Evolutionary conservation across 2,888 invertebrate genomes (phyloP).

Genomic region (Lissonota sp.): DNA sequence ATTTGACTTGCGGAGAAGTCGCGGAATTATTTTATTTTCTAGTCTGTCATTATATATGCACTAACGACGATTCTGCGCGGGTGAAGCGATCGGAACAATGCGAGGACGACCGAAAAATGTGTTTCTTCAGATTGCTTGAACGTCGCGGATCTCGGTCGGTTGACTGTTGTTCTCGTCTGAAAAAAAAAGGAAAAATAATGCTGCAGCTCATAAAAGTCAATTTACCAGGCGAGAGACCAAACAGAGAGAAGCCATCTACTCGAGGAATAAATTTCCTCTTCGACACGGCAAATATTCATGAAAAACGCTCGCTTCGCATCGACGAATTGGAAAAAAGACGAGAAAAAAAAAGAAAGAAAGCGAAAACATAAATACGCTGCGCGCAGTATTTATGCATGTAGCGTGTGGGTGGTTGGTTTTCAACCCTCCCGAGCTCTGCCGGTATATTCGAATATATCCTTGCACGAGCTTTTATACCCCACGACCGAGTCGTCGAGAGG

Average conservation of each 20-base stretch:
- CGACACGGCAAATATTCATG: slow-evolving; percentile 50
- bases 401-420: slow-evolving; percentile 8
- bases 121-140: slow-evolving; percentile 27
- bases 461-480: slow-evolving; percentile 20
- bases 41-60: neutral
- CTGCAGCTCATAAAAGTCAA: slow-evolving; percentile 27
- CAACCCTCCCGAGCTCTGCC: neutral
- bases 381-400: slow-evolving; percentile 27
- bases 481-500: slow-evolving; percentile 19
- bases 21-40: neutral
- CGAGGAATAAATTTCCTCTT: slow-evolving; percentile 35
- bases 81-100: neutral
- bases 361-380: too few species aligned
- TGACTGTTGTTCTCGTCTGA: slow-evolving; percentile 38
- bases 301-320: neutral
- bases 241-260: slow-evolving; percentile 2
- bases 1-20: neutral
- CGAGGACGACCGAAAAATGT: neutral
- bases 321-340: neutral
- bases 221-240: slow-evolving; percentile 3
- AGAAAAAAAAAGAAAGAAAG: slow-evolving; percentile 10
- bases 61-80: neutral
- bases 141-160: slow-evolving; percentile 25
- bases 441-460: slow-evolving; percentile 33
- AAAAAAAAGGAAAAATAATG: slow-evolving; percentile 35